Evolutionary conservation across 2,113 vertebrate genomes (phyloP).

Genomic region (Mionectes macconnelli): DNA sequence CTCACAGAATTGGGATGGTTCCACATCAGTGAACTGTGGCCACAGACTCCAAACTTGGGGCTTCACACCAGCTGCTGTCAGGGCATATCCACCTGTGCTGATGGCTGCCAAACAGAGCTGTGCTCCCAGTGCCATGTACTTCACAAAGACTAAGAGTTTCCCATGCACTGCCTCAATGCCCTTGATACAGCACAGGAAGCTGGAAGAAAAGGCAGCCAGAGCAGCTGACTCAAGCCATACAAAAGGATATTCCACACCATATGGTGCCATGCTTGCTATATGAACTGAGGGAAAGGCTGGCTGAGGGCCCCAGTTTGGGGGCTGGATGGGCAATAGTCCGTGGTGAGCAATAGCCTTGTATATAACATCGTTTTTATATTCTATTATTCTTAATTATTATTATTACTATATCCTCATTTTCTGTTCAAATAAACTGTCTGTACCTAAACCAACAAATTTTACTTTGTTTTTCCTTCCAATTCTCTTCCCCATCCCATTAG

Average conservation of each 20-base stretch:
- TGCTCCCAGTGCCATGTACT: accelerated
- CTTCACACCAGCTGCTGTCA: neutral
- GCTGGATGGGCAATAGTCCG: neutral
- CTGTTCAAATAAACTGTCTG: neutral
- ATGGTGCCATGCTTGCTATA: neutral
- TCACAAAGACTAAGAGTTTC: neutral
- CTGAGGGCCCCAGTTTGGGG: neutral
- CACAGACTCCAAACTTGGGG: neutral
- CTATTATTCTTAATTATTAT: neutral
- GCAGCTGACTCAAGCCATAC: neutral
- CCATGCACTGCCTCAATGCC: neutral
- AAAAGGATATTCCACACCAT: neutral
- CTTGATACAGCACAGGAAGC: neutral
- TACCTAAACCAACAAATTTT: neutral
- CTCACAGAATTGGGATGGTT: neutral
- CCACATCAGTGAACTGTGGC: neutral
- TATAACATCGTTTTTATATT: neutral
- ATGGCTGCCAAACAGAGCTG: neutral
- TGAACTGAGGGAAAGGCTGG: neutral
- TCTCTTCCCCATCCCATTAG: neutral
- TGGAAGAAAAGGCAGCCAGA: neutral
- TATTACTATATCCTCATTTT: neutral
- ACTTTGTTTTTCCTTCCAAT: neutral
- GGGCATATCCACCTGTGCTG: accelerated
- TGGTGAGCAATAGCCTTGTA: neutral